Conservation (phyloP, 2,113 vertebrate species). For the Anser brachyrhynchus region DNA sequence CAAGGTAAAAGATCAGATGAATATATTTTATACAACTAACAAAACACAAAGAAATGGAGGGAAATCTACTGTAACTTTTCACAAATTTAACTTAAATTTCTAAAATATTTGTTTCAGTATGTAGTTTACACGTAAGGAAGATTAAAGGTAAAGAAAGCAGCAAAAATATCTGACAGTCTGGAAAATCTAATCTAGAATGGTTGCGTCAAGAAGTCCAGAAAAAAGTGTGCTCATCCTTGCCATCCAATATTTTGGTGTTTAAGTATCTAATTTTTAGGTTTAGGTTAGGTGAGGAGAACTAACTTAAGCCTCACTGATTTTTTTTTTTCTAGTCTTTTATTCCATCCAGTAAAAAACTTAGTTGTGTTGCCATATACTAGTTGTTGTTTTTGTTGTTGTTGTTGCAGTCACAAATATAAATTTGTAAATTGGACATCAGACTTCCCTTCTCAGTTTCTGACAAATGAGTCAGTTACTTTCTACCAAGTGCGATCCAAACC, state of each 20-base stretch:
- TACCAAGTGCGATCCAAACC: accelerated
- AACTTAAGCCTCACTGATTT: not conserved
- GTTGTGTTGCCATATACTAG: not conserved
- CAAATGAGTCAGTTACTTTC: not conserved
- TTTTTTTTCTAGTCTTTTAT: not conserved
- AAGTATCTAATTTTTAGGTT: not conserved
- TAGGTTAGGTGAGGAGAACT: not conserved
- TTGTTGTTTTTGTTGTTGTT: not conserved
- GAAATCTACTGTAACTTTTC: not conserved
- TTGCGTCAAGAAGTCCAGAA: not conserved
- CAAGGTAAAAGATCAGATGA: not conserved
- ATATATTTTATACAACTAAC: not conserved
- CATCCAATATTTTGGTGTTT: not conserved
- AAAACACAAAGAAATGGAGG: not conserved
- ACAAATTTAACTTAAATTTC: not conserved
- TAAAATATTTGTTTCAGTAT: not conserved
- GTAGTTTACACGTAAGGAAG: not conserved
- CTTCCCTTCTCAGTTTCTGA: not conserved
- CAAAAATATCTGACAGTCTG: not conserved
- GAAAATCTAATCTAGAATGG: not conserved
- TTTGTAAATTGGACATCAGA: not conserved
- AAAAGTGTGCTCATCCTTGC: not conserved
- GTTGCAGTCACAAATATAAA: not conserved
- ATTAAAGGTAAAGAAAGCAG: not conserved
- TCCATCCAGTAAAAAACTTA: not conserved